phyloP scores from a whole-genome alignment of 2,797 vertebrate genomes.

The Myotis myotis region DNA sequence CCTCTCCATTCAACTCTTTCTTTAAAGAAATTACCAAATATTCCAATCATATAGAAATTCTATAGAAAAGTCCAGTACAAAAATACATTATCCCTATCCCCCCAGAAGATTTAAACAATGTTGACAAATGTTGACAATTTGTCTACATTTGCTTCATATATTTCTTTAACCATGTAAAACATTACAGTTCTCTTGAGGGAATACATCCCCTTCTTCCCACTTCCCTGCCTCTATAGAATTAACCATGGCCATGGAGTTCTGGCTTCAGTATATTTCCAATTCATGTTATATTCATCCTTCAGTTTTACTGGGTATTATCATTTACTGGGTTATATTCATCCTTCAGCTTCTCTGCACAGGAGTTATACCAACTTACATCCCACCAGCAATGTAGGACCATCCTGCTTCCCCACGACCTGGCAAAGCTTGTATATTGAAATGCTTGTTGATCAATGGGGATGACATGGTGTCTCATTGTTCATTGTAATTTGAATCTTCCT shows the following conservation, averaged over 20 bases:
- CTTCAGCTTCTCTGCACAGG: background rate
- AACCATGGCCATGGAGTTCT: background rate
- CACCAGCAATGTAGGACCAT: background rate
- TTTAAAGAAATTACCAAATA: constrained; percentile 32
- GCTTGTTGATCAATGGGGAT: background rate
- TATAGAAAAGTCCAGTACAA: background rate
- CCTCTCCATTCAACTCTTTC: background rate
- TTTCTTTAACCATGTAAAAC: background rate
- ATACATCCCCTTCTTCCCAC: background rate
- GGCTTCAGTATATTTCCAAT: background rate
- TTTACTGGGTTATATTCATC: background rate
- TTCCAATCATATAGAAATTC: background rate
- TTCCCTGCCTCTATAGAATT: background rate
- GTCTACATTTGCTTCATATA: background rate
- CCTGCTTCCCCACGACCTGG: background rate
- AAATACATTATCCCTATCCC: background rate
- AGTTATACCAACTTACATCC: background rate
- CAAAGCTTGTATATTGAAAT: background rate
- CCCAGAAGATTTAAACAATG: background rate
- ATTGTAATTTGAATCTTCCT: background rate
- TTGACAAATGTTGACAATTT: background rate
- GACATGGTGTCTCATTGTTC: background rate
- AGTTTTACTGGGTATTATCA: background rate
- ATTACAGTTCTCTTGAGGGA: background rate
- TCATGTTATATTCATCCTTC: background rate